phyloP scores from a whole-genome alignment of 2,113 vertebrate genomes.

The Ophthalmolycus amberensis region DNA sequence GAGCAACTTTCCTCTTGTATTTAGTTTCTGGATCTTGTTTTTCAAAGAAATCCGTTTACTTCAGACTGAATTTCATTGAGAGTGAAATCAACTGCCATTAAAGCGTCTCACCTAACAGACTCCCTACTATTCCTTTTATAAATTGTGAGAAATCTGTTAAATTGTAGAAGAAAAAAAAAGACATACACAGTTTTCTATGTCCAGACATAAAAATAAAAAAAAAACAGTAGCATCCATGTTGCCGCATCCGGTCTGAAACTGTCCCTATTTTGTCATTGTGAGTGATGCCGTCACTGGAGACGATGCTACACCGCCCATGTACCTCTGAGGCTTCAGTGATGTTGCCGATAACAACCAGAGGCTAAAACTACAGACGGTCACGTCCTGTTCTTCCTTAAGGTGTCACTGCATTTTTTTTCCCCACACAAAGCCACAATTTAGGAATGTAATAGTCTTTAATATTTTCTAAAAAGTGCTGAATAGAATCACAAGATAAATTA shows the following conservation, averaged over 20 bases:
- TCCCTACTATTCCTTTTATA: neutral
- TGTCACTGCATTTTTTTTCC: neutral
- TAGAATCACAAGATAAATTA: neutral
- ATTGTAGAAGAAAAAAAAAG: neutral
- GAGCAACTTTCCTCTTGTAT: neutral
- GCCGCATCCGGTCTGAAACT: constrained; percentile 1
- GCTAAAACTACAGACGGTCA: neutral
- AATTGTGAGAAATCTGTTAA: neutral
- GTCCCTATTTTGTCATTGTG: constrained; percentile 25
- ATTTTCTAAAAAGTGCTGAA: constrained; percentile 1
- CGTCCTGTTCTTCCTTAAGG: neutral
- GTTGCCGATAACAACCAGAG: constrained; percentile 17
- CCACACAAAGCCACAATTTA: neutral
- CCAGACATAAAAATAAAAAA: neutral
- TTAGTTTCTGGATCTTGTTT: neutral
- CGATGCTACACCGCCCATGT: neutral
- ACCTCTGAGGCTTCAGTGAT: constrained; percentile 9
- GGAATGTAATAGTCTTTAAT: neutral
- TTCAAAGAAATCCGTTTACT: neutral
- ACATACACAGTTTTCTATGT: neutral
- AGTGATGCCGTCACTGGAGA: constrained; percentile 18
- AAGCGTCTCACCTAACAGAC: neutral
- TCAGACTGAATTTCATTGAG: too few relatives aligned
- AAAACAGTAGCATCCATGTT: neutral
- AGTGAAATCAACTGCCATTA: neutral